phyloP scores from a whole-genome alignment of 2,113 vertebrate genomes.

The Triplophysa siluroides region DNA sequence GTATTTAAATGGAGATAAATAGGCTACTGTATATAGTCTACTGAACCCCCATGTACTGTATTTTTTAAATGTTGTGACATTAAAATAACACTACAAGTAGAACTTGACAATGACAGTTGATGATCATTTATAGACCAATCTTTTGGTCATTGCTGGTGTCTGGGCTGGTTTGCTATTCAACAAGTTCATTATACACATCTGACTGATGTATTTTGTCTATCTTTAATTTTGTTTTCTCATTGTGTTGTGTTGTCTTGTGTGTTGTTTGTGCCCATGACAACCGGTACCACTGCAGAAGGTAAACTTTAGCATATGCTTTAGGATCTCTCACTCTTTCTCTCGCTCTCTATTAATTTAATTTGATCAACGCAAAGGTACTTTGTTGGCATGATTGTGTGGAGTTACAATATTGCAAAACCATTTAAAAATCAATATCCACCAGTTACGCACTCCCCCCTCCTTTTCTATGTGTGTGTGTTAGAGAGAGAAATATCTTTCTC shows the following conservation, averaged over 20 bases:
- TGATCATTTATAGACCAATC: too few relatives aligned
- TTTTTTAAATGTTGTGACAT: too few relatives aligned
- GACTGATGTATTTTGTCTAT: constrained; percentile 25
- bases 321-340: constrained; percentile 36
- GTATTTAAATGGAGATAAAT: too few relatives aligned
- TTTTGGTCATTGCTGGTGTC: constrained; percentile 13
- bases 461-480: too few relatives aligned
- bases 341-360: constrained; percentile 6
- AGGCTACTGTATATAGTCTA: too few relatives aligned
- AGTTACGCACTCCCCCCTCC: background rate
- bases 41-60: too few relatives aligned
- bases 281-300: constrained; percentile 76
- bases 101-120: too few relatives aligned
- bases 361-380: too few relatives aligned
- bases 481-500: too few relatives aligned
- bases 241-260: constrained; percentile 65
- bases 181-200: background rate
- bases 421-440: background rate
- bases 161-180: background rate
- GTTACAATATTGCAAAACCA: too few relatives aligned
- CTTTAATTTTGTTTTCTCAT: constrained; percentile 29
- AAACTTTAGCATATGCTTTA: constrained; percentile 58
- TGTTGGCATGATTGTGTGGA: too few relatives aligned
- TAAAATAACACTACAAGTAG: too few relatives aligned
- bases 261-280: constrained; percentile 77